Percentiles rank a stretch among this genome's conserved stretches.
Conservation (phyloP, 2,888 invertebrate species). For the Blastobasis adustella region DNA sequence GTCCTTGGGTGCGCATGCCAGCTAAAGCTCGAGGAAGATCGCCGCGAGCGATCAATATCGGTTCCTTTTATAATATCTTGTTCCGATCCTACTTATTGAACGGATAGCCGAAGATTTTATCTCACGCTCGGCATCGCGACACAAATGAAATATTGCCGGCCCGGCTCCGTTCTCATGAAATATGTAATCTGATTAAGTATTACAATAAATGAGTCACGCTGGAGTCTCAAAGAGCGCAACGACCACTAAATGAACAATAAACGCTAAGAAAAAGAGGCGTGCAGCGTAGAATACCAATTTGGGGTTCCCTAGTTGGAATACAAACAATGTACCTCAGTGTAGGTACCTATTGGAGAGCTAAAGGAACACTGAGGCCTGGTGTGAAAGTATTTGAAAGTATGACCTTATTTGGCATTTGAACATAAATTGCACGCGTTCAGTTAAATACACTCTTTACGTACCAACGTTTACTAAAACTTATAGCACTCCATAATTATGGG, state of each 20-base stretch:
- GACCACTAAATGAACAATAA: conserved; percentile 30
- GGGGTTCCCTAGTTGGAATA: conserved; percentile 1
- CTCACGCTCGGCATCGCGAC: conserved; percentile 48
- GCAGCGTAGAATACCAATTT: conserved; percentile 1
- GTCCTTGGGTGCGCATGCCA: conserved; percentile 8
- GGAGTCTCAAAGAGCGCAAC: conserved; percentile 28
- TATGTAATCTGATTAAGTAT: conserved; percentile 50
- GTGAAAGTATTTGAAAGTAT: conserved; percentile 1
- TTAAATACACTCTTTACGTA: no score
- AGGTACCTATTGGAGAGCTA: neutral
- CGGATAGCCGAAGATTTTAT: conserved; percentile 52
- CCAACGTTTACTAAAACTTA: no score
- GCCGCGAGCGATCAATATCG: conserved; percentile 35
- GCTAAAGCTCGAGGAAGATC: conserved; percentile 21
- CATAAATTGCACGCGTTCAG: no score
- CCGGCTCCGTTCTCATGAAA: conserved; percentile 47
- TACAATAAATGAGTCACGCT: conserved; percentile 40
- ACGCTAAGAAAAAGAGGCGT: conserved; percentile 16
- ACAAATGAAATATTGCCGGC: conserved; percentile 50
- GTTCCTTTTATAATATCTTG: conserved; percentile 44
- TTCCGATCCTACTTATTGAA: conserved; percentile 48
- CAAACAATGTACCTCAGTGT: neutral
- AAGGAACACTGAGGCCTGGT: neutral
- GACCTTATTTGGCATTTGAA: neutral
- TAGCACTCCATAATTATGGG: no score